Base-by-base conservation (phyloP, 2,888 invertebrate genomes). In the Meiosimyza platycephala region DNA sequence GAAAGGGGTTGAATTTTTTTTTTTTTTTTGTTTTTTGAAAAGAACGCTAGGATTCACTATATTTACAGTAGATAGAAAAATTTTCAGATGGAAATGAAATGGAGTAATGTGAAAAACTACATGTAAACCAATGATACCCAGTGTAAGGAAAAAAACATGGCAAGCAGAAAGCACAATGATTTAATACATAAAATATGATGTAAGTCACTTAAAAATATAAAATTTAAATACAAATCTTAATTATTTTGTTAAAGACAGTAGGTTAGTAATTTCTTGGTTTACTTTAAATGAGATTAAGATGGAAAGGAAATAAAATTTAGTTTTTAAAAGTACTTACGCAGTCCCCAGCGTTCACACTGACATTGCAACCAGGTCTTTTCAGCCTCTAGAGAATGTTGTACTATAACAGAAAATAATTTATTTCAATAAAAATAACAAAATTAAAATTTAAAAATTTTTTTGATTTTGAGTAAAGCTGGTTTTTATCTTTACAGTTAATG, bases 351-450 rank as follows among this genome's bases (percentile, higher is more conserved):
- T 87, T 95, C 95, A 87, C 94, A 94, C 89, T 95, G 95, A 85
- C 93, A 95, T 87, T 95, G 95, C 81, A 95, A 89, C 95, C 95
- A 95, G 78, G 94, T 94, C 88, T 94, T 94, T 88, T 95, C 95
- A 75, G 94, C 94, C 88, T 95, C 95, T 85, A 95, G 89, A 74
- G 95, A 94, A 84, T 94, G 90, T 90, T 95, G 94, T 85, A 94
- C 95, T 95, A 88, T 73, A 88, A 88, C 79, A 57, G 67, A 75
- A 64, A 73, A 70, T 55, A 63, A 66, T 47, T 28, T 15, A 1
- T 63, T 62, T 16, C 55, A 67, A 16, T 54, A 18, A 68, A 74
- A 51, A 55, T 68, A 18, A 64, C 52, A 16, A 40, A 12, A 12
- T 9, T 54, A 13, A 54, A 13, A 54, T 54, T 54, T 16, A 2